Percentiles rank a stretch among this genome's conserved stretches.
Conservation (phyloP, 1,140 invertebrate species). For the Drosophila lowei region DNA sequence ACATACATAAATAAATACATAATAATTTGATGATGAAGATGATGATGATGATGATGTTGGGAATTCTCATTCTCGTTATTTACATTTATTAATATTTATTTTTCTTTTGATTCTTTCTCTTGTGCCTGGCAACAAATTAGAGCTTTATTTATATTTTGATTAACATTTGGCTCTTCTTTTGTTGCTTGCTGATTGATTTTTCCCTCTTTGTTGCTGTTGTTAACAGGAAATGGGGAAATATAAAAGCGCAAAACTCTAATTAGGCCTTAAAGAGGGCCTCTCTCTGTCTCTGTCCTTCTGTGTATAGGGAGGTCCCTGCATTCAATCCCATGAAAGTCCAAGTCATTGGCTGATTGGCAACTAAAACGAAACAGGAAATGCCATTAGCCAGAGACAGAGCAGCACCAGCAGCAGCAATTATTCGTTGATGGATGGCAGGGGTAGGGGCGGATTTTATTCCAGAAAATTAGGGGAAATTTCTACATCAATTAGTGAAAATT, state of each 20-base stretch:
- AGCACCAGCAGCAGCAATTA: constrained; percentile 6
- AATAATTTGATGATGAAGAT: constrained; percentile 39
- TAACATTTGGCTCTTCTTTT: constrained; percentile 24
- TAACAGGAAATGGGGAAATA: constrained; percentile 57
- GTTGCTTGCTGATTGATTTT: constrained; percentile 30
- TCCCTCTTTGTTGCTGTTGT: constrained; percentile 23
- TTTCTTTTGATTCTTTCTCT: constrained; percentile 16
- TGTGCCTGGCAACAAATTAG: constrained; percentile 5
- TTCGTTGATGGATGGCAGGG: background rate
- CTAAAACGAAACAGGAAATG: constrained; percentile 60
- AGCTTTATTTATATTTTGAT: constrained; percentile 40
- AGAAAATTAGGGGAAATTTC: constrained; percentile 15
- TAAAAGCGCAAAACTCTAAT: constrained; percentile 67
- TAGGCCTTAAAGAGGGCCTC: constrained; percentile 41
- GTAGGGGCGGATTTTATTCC: background rate
- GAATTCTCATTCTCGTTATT: constrained; percentile 16
- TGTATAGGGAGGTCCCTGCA: constrained; percentile 10
- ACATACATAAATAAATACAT: constrained; percentile 41
- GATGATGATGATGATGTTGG: constrained; percentile 6
- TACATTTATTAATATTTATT: constrained; percentile 61
- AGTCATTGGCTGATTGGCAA: constrained; percentile 69
- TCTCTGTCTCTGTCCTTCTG: too few species aligned
- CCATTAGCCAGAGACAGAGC: constrained; percentile 38
- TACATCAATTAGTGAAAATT: constrained; percentile 1
- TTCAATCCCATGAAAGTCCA: constrained; percentile 49